Evolutionary conservation across 2,113 vertebrate species (phyloP), one percentile per base, ranked within the genome.

Genomic region (Nyctibius bracteatus): DNA sequence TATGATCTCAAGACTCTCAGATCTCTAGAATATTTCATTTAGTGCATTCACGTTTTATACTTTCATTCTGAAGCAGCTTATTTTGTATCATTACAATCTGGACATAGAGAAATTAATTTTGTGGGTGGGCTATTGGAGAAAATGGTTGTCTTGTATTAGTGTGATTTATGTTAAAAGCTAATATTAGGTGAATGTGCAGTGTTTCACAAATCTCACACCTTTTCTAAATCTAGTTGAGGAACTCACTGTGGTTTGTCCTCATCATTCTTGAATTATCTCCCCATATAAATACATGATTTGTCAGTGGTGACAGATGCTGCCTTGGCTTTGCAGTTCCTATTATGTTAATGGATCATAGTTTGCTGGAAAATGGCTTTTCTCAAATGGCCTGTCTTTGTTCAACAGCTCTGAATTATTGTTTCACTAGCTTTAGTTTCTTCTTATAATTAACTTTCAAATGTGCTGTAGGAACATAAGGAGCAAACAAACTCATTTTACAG

Each of bases 321-420:
- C 70, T 71, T 55, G 33, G 23, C 41, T 94, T 95, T 93, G 24
- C 44, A 18, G n/a, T 72, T 88, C 67, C 51, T 92, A 55, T 94
- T 94, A 86, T 49, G 46, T 63, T 86, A 94, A 91, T 67, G 8
- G 47, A 41, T 73, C 41, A 37, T 21, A 59, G n/a, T 88, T 94
- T 81, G 25, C 46, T 93, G 62, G 54, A 72, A 95, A 96, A 90
- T 2, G 14, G 54, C 68, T 86, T 94, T 94, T 91, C 58, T 94
- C 39, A 94, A 54, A 79, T 59, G 28, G 46, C 43, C 83, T 81
- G 51, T 87, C 81, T 67, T 90, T 90, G 90, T 83, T 91, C 74
- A 86, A 75, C 74, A 92, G 31, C 37, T 54, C n/a, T 77, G 81
- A 96, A 94, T 96, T 92, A 95, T 65, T 79, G 71, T 92, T 94